Percentiles rank a stretch among this genome's conserved stretches.
Evolutionary conservation across 2,113 vertebrate species (phyloP).

Genomic region (Gallinago paraguaiae): DNA sequence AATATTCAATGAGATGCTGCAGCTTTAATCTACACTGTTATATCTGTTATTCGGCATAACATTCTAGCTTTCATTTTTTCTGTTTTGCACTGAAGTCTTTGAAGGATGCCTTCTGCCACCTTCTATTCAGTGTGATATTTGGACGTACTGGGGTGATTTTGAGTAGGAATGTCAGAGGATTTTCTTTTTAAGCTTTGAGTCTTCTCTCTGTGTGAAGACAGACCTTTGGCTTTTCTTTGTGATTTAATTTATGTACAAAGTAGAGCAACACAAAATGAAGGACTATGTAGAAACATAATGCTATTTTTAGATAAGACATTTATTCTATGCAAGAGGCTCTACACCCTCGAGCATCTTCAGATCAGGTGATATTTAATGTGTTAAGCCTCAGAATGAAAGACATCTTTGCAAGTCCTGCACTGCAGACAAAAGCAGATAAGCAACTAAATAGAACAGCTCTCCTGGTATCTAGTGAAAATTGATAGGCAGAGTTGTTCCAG

Average conservation of each 20-base stretch:
- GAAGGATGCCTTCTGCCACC: neutral
- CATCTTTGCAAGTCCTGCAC: neutral
- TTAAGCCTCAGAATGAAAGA: conserved; percentile 31
- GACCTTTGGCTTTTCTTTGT: conserved; percentile 28
- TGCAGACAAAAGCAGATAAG: conserved; percentile 48
- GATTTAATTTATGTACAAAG: conserved; percentile 34
- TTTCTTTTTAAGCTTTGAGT: neutral
- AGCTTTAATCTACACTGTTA: conserved; percentile 1
- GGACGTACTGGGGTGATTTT: neutral
- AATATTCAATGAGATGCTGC: neutral
- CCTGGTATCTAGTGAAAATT: conserved; percentile 13
- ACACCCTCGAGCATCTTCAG: neutral
- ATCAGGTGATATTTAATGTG: conserved; percentile 38
- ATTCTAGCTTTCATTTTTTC: neutral
- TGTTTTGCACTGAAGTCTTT: neutral
- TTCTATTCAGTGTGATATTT: neutral
- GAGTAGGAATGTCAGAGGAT: conserved; percentile 1
- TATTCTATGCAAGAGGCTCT: neutral
- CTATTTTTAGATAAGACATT: conserved; percentile 41
- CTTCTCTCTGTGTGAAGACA: neutral
- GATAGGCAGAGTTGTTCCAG: neutral
- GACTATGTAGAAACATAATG: neutral
- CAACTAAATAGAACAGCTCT: conserved; percentile 35
- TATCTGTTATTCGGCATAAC: neutral
- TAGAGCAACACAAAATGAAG: conserved; percentile 19